Base-by-base conservation (phyloP, 2,113 vertebrate species). In the Austrofundulus limnaeus region DNA sequence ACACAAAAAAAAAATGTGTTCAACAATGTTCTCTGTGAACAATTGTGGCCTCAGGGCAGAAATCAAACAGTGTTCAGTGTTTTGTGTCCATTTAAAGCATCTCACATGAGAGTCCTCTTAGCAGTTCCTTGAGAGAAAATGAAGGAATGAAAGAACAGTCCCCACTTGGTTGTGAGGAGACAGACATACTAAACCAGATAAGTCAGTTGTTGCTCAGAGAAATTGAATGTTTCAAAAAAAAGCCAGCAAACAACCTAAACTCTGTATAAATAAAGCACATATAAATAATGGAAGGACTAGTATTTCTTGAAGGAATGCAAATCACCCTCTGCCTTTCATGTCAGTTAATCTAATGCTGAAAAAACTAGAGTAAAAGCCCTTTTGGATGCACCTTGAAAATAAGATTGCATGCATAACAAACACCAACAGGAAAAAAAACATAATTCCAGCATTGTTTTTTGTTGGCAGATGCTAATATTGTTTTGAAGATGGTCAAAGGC, bases 21-120 rank as follows among this genome's bases (percentile, higher is more conserved):
- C 51, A 19, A n/a, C n/a, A 2, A 31, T 37, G 31, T 53, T 53
- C 51, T 20, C 17, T 37, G 51, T 54, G 51, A 71, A 80, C 80
- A 82, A 85, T 62, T 73, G 45, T 62, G 72, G 70, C 85, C 71
- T 69, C n/a, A 61, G 71, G 87, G 65, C 54, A n/a, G 55, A 63
- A 78, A 77, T 60, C 53, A 71, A 50, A 84, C 61, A 61, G 85
- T 70, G 72, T 75, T 67, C 42, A 10, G 51, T 61, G 34, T 65
- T 80, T 72, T 75, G 53, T 59, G 41, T 47, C 49, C 1, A 6
- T 43, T 48, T 45, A 73, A 66, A 78, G 63, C 58, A 74, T 61
- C 49, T 49, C 58, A 65, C 68, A 72, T 46, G 28, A 77, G 48
- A 76, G 60, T 23, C 61, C 49, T 51, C 47, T 69, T 53, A 71